phyloP scores from a whole-genome alignment of 2,113 vertebrate genomes.

The Neomonachus schauinslandi region DNA sequence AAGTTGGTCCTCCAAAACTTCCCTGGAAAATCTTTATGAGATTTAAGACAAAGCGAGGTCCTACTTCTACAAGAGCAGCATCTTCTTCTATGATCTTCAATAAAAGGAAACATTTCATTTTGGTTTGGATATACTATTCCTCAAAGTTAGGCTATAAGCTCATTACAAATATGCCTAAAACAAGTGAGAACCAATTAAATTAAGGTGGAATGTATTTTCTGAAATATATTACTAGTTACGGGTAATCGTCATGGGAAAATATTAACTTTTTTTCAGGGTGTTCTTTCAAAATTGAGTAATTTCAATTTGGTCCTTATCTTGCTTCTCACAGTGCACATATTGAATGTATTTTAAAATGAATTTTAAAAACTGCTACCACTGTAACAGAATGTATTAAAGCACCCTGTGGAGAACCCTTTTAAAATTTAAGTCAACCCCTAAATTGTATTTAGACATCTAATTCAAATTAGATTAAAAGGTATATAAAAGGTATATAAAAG shows the following conservation, averaged over 20 bases:
- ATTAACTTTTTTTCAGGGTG: not conserved
- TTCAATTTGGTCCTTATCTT: not conserved
- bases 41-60: slow-evolving; percentile 97
- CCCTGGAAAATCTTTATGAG: slow-evolving; percentile 98
- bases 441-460: not conserved
- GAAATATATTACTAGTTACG: not conserved
- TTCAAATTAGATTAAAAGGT: slow-evolving; percentile 28
- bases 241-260: not conserved
- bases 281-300: slow-evolving; percentile 37
- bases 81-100: slow-evolving; percentile 97
- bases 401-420: not conserved
- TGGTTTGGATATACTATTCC: slow-evolving; percentile 4
- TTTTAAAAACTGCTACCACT: not conserved
- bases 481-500: not conserved
- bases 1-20: slow-evolving; percentile 97
- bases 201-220: not conserved
- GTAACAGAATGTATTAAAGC: not conserved
- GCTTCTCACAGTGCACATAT: not conserved
- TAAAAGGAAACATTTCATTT: slow-evolving; percentile 37
- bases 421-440: not conserved
- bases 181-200: not conserved
- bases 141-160: not conserved
- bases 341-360: not conserved
- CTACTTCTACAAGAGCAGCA: slow-evolving; percentile 96
- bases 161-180: slow-evolving; percentile 8